Evolutionary conservation across 2,888 invertebrate species (phyloP).

Genomic region (Muschampia plurimacula): DNA sequence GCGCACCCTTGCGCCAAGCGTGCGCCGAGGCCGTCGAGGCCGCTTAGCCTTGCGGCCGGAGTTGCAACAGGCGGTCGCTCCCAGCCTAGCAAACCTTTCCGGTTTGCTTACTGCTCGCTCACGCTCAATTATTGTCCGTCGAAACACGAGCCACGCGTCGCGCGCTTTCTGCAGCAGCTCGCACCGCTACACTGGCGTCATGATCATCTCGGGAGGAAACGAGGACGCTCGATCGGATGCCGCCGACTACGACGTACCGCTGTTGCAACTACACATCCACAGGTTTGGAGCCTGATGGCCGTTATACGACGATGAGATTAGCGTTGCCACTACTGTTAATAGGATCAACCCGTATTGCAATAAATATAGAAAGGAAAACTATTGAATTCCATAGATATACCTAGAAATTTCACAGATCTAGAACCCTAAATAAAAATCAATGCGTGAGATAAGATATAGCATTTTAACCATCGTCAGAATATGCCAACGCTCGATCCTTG

Average conservation of each 20-base stretch:
- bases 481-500: too few species aligned
- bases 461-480: too few species aligned
- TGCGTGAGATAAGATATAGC: too few species aligned
- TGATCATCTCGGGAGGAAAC: not conserved
- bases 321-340: too few species aligned
- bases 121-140: not conserved
- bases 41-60: conserved; percentile 27
- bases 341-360: too few species aligned
- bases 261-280: conserved; percentile 19
- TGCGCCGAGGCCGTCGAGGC: conserved; percentile 24
- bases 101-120: not conserved
- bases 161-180: not conserved
- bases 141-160: not conserved
- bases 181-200: not conserved
- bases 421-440: too few species aligned
- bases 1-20: conserved; percentile 16
- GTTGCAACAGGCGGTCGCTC: conserved; percentile 27
- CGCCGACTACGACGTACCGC: not conserved
- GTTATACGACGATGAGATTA: too few species aligned
- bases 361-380: too few species aligned
- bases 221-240: not conserved
- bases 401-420: too few species aligned
- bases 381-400: too few species aligned
- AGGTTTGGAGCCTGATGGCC: conserved; percentile 14
- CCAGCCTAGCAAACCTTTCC: not conserved